phyloP scores from a whole-genome alignment of 2,797 vertebrate genomes.

The Leptoclinus maculatus region DNA sequence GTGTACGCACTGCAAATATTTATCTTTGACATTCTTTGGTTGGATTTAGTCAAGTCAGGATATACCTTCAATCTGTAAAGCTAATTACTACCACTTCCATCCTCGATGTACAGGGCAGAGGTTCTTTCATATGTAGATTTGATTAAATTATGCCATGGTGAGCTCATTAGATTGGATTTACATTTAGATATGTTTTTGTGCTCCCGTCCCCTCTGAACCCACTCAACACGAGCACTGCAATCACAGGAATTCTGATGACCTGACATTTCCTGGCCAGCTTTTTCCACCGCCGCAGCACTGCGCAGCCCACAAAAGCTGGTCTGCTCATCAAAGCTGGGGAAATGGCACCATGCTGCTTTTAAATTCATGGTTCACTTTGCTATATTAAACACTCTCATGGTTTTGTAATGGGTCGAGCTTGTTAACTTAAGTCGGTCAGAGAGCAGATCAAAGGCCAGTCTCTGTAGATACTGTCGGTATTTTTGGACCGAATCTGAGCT shows the following conservation, averaged over 20 bases:
- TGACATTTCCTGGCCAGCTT: slow-evolving; percentile 67
- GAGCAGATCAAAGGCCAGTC: slow-evolving; percentile 67
- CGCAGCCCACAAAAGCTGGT: slow-evolving; percentile 49
- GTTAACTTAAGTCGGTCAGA: slow-evolving; percentile 64
- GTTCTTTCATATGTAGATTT: slow-evolving; percentile 81
- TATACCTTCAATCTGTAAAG: slow-evolving; percentile 59
- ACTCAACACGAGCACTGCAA: slow-evolving; percentile 43
- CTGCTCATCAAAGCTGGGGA: slow-evolving; percentile 72
- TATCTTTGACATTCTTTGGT: slow-evolving; percentile 28
- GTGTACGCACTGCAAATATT: slow-evolving; percentile 28
- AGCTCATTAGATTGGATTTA: slow-evolving; percentile 79
- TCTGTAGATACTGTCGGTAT: slow-evolving; percentile 33
- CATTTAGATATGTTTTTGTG: slow-evolving; percentile 73
- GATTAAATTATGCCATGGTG: slow-evolving; percentile 73
- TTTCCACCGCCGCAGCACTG: slow-evolving; percentile 29
- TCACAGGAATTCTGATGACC: slow-evolving; percentile 78
- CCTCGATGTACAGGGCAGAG: slow-evolving; percentile 53
- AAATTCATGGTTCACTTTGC: slow-evolving; percentile 70
- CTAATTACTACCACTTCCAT: slow-evolving; percentile 71
- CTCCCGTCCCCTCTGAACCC: slow-evolving; percentile 44
- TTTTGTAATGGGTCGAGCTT: slow-evolving; percentile 64
- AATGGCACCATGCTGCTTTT: slow-evolving; percentile 68
- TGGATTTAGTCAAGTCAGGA: slow-evolving; percentile 40
- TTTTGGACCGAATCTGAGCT: slow-evolving; percentile 16
- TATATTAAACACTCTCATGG: slow-evolving; percentile 70